Evolutionary conservation across 2,797 vertebrate genomes (phyloP).

Genomic region (Dryobates pubescens): DNA sequence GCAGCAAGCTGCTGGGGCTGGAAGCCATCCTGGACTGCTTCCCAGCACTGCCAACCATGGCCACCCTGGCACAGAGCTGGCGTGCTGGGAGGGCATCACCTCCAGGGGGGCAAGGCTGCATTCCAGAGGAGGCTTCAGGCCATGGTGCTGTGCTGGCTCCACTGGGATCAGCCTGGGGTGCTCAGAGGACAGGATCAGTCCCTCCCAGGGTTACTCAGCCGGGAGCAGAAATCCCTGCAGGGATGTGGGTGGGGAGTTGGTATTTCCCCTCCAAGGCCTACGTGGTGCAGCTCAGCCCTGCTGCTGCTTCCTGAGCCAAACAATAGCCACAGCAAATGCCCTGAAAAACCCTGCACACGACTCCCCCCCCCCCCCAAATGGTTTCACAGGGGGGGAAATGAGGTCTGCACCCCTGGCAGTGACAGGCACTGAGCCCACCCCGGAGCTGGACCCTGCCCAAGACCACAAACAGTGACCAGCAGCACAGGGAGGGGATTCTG

Average conservation of each 20-base stretch:
- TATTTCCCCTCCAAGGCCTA: conserved; percentile 44
- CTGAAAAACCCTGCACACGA: neutral
- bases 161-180: neutral
- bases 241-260: conserved; percentile 31
- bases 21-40: neutral
- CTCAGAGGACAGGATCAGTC: neutral
- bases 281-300: neutral
- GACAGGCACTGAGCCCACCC: neutral
- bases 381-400: neutral
- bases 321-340: conserved; percentile 52
- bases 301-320: conserved; percentile 29
- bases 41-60: neutral
- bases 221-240: neutral
- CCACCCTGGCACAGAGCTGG: neutral
- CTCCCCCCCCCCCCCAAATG: neutral
- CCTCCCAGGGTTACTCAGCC: neutral
- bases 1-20: neutral
- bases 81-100: neutral
- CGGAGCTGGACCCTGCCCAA: neutral
- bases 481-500: too few species aligned
- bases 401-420: neutral
- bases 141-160: neutral
- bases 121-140: neutral
- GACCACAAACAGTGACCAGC: too few species aligned
- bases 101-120: neutral